These are phyloP conservation scores for Parthenolecanium corni DNA, from an alignment of 2,888 invertebrate species.

Conservation along the genomic window DNA sequence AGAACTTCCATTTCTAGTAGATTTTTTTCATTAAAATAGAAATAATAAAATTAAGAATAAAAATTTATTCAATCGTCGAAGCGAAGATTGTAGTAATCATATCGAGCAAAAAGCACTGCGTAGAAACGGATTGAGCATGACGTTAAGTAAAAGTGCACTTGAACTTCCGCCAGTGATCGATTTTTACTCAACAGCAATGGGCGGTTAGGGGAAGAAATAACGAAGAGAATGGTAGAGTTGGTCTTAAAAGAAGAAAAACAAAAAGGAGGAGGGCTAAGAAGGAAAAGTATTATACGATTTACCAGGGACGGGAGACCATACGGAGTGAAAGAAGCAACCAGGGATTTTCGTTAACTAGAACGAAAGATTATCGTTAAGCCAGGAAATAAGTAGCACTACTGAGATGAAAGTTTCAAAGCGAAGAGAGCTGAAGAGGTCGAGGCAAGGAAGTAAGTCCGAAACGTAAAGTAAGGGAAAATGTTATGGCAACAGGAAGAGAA, in stretches of 20 bases:
- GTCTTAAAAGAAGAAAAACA: slow-evolving; percentile 14
- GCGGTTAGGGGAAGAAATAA: too few relatives aligned
- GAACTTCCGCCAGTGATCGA: slow-evolving; percentile 19
- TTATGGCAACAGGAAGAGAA: too few relatives aligned
- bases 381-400: neutral
- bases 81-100: too few relatives aligned
- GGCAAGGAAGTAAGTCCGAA: neutral
- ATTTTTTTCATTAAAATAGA: too few relatives aligned
- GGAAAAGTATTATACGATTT: neutral
- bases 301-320: neutral
- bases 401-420: neutral
- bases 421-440: neutral
- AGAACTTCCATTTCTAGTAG: too few relatives aligned
- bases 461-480: neutral
- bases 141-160: slow-evolving; percentile 14
- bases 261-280: neutral
- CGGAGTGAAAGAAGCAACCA: neutral
- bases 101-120: slow-evolving; percentile 15
- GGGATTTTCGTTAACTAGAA: slow-evolving; percentile 3
- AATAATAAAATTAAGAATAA: too few relatives aligned
- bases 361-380: neutral
- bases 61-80: too few relatives aligned
- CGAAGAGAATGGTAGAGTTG: too few relatives aligned
- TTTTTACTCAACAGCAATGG: neutral
- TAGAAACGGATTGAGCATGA: neutral